These are phyloP conservation scores for Patella pellucida DNA, from an alignment of 2,888 invertebrate genomes.

Conservation along the genomic window DNA sequence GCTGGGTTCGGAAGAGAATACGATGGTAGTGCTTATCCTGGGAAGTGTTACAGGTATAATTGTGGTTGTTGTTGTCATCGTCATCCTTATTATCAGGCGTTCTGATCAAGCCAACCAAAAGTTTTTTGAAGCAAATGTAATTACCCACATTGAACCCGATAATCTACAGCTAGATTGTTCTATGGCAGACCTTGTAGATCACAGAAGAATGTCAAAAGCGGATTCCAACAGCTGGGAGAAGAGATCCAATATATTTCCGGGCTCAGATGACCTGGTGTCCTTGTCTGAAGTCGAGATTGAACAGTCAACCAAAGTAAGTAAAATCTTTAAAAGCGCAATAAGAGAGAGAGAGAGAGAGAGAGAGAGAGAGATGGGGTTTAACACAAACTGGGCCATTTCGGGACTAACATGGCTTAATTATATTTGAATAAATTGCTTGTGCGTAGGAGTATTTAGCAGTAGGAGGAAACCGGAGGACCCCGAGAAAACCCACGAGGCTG, in stretches of 20 bases:
- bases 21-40: constrained; percentile 38
- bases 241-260: neutral
- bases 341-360: too few species aligned
- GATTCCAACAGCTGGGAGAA: neutral
- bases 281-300: neutral
- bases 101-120: constrained; percentile 34
- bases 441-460: too few species aligned
- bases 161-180: neutral
- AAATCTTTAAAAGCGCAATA: too few species aligned
- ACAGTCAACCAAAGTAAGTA: neutral
- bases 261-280: neutral
- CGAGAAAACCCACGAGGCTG: too few species aligned
- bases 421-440: too few species aligned
- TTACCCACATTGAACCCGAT: neutral
- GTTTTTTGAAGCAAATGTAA: constrained; percentile 18
- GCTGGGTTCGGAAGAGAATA: constrained; percentile 27
- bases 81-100: constrained; percentile 37
- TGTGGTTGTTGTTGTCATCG: constrained; percentile 40
- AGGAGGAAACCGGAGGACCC: too few species aligned
- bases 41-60: constrained; percentile 39
- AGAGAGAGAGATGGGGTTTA: too few species aligned
- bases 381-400: too few species aligned
- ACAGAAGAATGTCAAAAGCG: neutral
- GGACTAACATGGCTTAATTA: too few species aligned
- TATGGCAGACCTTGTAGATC: neutral